These are phyloP conservation scores for Ennomos quercinarius DNA, from an alignment of 2,888 invertebrate genomes.

Conservation along the genomic window DNA sequence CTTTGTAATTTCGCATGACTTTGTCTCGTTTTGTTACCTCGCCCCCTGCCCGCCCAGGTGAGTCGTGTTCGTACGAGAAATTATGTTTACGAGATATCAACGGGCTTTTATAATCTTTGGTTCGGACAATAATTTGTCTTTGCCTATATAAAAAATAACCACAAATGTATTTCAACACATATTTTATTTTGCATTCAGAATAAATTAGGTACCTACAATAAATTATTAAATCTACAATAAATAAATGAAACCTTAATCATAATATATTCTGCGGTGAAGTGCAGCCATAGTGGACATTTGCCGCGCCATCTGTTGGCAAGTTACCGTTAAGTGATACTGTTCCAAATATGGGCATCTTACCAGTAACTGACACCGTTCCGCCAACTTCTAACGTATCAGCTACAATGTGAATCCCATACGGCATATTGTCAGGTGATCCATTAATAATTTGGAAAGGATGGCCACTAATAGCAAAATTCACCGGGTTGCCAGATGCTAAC, in stretches of 20 bases:
- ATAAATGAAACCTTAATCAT: neutral
- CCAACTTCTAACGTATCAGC: conserved; percentile 63
- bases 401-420: conserved; percentile 57
- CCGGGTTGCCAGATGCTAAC: neutral
- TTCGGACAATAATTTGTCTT: too few species aligned
- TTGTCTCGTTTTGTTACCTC: too few species aligned
- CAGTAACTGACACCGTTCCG: conserved; percentile 62
- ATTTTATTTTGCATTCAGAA: neutral
- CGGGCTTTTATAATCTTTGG: too few species aligned
- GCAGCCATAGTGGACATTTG: conserved; percentile 56
- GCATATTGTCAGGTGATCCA: conserved; percentile 18
- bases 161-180: too few species aligned
- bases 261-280: neutral
- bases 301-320: conserved; percentile 60
- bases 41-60: too few species aligned
- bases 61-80: too few species aligned
- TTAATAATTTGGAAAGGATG: conserved; percentile 17
- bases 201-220: conserved; percentile 10
- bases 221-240: conserved; percentile 9
- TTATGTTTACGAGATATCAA: too few species aligned
- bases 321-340: conserved; percentile 60
- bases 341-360: conserved; percentile 64
- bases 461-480: conserved; percentile 16
- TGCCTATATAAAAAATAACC: too few species aligned
- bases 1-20: too few species aligned